Conservation (phyloP, 1,140 invertebrate species). For the Papilio aristodemus region DNA sequence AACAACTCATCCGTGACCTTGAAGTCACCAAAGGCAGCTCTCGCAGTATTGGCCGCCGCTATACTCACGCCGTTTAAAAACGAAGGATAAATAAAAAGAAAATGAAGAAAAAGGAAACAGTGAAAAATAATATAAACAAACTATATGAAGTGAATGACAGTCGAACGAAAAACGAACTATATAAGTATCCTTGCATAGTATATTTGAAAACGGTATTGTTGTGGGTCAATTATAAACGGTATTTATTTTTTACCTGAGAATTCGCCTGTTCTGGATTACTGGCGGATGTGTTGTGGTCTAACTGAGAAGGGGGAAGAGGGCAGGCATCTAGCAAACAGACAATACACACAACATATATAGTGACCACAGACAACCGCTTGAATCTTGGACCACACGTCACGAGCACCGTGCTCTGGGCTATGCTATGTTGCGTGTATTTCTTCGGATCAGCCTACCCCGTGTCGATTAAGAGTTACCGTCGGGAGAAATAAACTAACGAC, state of each 20-base stretch:
- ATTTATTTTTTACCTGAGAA: slow-evolving; percentile 79
- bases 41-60: slow-evolving; percentile 47
- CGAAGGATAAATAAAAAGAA: slow-evolving; percentile 61
- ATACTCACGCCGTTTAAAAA: slow-evolving; percentile 65
- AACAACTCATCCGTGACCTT: slow-evolving; percentile 45
- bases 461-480: slow-evolving; percentile 38
- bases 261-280: slow-evolving; percentile 82
- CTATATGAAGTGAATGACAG: slow-evolving; percentile 77
- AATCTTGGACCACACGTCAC: slow-evolving; percentile 80
- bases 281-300: slow-evolving; percentile 83
- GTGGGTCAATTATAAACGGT: slow-evolving; percentile 77
- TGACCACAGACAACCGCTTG: slow-evolving; percentile 79
- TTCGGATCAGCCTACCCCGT: slow-evolving; percentile 69
- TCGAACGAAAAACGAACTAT: slow-evolving; percentile 69
- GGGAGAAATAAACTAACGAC: slow-evolving; percentile 26
- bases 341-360: slow-evolving; percentile 82
- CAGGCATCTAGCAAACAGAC: slow-evolving; percentile 84
- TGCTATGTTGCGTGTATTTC: slow-evolving; percentile 78
- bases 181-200: slow-evolving; percentile 72
- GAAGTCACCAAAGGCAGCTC: slow-evolving; percentile 49
- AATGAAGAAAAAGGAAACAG: slow-evolving; percentile 63
- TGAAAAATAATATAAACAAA: slow-evolving; percentile 70
- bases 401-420: slow-evolving; percentile 66
- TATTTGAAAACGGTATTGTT: slow-evolving; percentile 70
- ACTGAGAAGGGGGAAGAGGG: slow-evolving; percentile 84